phyloP scores from a whole-genome alignment of 2,113 vertebrate species.

The Uria aalge region DNA sequence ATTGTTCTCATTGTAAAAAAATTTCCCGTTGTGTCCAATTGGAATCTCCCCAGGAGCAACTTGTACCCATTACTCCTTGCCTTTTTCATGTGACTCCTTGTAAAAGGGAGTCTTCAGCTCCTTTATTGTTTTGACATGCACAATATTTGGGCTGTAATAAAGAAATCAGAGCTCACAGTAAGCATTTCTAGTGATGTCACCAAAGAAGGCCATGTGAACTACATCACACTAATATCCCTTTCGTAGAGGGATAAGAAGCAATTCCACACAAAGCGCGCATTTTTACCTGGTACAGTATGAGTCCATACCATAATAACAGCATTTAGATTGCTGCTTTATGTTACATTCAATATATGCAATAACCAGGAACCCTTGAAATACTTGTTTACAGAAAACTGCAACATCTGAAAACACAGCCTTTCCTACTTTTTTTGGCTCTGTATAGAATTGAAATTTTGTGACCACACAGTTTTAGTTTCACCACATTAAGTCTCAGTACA shows the following conservation, averaged over 20 bases:
- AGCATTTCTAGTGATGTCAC: not conserved
- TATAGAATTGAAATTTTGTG: not conserved
- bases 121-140: not conserved
- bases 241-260: not conserved
- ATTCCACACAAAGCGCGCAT: not conserved
- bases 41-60: not conserved
- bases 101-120: not conserved
- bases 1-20: not conserved
- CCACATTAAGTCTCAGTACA: not conserved
- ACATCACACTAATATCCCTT: not conserved
- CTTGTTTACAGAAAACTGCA: not conserved
- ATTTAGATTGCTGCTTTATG: not conserved
- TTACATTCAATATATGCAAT: not conserved
- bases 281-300: not conserved
- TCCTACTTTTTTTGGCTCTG: not conserved
- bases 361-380: not conserved
- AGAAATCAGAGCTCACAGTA: not conserved
- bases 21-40: not conserved
- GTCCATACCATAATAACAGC: not conserved
- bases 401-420: not conserved
- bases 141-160: not conserved
- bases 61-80: not conserved
- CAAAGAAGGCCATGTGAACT: fast-evolving
- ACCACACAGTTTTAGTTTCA: not conserved
- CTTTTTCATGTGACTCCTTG: not conserved